These are phyloP conservation scores for Panulirus ornatus DNA, from an alignment of 1,140 invertebrate species.

Conservation along the genomic window DNA sequence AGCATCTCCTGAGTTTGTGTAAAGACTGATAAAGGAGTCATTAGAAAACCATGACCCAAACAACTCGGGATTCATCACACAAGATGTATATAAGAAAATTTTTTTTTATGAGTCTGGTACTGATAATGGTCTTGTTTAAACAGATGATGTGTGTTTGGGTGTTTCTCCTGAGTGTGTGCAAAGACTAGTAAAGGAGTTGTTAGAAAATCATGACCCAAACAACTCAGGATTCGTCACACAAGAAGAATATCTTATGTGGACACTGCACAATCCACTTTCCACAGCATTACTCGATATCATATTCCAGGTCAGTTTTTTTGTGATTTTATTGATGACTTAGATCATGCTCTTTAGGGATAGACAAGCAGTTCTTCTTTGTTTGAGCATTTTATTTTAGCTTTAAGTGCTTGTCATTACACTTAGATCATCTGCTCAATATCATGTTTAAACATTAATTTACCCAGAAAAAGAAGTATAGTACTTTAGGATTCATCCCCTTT, in stretches of 20 bases:
- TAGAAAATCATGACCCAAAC: slow-evolving; percentile 75
- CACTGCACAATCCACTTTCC: slow-evolving; percentile 84
- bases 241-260: slow-evolving; percentile 92
- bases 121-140: slow-evolving; percentile 55
- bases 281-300: slow-evolving; percentile 87
- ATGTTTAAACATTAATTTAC: too few species aligned
- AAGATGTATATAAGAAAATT: slow-evolving; percentile 92
- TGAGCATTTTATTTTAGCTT: too few species aligned
- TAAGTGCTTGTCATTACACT: too few species aligned
- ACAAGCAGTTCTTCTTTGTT: too few species aligned
- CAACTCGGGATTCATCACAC: slow-evolving; percentile 79
- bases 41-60: slow-evolving; percentile 76
- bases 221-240: slow-evolving; percentile 80
- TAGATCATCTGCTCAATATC: too few species aligned
- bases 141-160: slow-evolving; percentile 69
- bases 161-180: slow-evolving; percentile 73
- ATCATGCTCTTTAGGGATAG: background rate
- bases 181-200: slow-evolving; percentile 78
- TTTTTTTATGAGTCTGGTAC: slow-evolving; percentile 59
- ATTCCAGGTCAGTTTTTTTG: slow-evolving; percentile 81
- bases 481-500: too few species aligned
- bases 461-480: too few species aligned
- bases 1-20: slow-evolving; percentile 72
- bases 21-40: slow-evolving; percentile 78
- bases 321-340: background rate